Base-by-base conservation (phyloP, 2,113 vertebrate species). In the Ptyas mucosa region DNA sequence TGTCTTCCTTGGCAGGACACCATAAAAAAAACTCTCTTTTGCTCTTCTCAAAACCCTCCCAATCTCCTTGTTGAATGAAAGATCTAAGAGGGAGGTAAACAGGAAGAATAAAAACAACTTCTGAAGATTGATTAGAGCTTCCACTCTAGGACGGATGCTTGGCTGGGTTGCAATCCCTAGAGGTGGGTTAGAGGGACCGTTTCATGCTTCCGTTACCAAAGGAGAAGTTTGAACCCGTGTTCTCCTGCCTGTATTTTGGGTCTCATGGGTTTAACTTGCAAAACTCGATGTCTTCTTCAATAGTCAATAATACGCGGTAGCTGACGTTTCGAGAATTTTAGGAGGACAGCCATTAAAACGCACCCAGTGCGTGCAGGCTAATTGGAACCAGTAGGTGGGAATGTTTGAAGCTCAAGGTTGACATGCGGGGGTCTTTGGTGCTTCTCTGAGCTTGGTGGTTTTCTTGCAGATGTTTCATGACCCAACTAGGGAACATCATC, bases 301-400 rank as follows among this genome's bases (percentile, higher is more conserved):
- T 90, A 49, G 34, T 81, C 3, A 54, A 8, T 53, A 12, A 7
- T 52, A 9, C 14, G 14, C 5, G 1, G 11, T 34, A 57, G 61
- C 23, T 43, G 18, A 21, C 92, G 29, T 64, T 92, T 93, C 43
- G 58, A 0, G 91, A 26, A 90, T 93, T 93, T 93, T 81, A 14
- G 58, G 91, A 8, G 2, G 51, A 21, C 20, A 9, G 43, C 46
- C 75, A 15, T n/a, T 88, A 46, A 46, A 89, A 2, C n/a, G 81
- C 46, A 85, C 0, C 85, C 20, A 23, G 1, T 88, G 24, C 3
- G 0, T 1, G 0, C 9, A 2, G 49, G 85, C 57, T 34, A 64
- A 64, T 1, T 8, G 89, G 52, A 61, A 29, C 26, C 24, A 12
- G 24, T 61, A 11, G 58, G 20, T 23, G 55, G 20, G 21, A 57